phyloP scores from a whole-genome alignment of 2,113 vertebrate species.

The Bucco capensis region DNA sequence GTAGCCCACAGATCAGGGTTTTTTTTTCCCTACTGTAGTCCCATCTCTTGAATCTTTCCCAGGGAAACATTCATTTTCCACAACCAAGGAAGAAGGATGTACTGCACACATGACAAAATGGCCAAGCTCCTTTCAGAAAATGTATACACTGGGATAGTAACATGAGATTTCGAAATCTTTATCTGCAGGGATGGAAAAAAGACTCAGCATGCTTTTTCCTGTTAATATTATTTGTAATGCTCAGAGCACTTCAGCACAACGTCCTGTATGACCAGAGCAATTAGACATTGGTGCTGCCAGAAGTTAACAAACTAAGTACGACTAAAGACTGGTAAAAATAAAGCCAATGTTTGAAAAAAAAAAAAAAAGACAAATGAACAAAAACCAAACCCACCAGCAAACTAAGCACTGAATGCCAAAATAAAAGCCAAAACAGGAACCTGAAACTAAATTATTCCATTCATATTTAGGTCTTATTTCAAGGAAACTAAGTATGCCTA shows the following conservation, averaged over 20 bases:
- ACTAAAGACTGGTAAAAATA: background rate
- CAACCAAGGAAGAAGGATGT: background rate
- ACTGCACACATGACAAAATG: background rate
- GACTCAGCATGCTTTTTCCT: slow-evolving; percentile 22
- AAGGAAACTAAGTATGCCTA: background rate
- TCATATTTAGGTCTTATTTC: background rate
- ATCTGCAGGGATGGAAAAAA: slow-evolving; percentile 24
- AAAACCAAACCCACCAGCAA: background rate
- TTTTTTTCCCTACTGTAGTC: background rate
- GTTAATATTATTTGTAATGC: slow-evolving; percentile 8
- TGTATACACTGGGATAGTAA: slow-evolving; percentile 6
- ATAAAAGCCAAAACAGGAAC: background rate
- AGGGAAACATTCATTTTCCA: background rate
- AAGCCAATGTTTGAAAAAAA: background rate
- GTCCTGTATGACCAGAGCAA: background rate
- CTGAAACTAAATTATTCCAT: background rate
- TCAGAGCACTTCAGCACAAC: background rate
- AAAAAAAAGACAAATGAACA: background rate
- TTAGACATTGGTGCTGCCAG: background rate
- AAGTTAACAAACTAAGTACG: background rate
- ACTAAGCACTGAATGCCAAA: background rate
- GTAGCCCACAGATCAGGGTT: background rate
- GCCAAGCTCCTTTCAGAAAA: background rate
- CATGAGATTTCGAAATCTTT: slow-evolving; percentile 8
- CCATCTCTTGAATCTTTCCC: background rate